Evolutionary conservation across 2,888 invertebrate genomes (phyloP).

Genomic region (Pycnomerus fuliginosus): DNA sequence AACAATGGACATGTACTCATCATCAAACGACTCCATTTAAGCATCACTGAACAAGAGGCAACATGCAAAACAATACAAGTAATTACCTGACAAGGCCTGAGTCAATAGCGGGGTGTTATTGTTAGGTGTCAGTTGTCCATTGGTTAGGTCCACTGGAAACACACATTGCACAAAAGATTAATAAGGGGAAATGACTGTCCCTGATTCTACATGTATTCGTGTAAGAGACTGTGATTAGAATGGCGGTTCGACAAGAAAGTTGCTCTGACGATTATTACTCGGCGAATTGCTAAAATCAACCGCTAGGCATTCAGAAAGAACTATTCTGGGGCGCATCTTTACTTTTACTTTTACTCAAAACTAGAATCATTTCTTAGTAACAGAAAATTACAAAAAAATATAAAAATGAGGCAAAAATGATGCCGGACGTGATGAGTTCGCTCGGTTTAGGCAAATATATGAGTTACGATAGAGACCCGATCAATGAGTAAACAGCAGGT

Average conservation of each 20-base stretch:
- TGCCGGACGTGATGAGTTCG: no score
- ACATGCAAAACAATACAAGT: conserved; percentile 40
- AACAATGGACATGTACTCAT: conserved; percentile 17
- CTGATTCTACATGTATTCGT: conserved; percentile 32
- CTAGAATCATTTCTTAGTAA: no score
- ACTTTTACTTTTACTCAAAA: no score
- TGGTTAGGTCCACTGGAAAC: conserved; percentile 86
- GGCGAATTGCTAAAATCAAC: no score
- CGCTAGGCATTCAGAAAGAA: no score
- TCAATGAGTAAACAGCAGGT: no score
- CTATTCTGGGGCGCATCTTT: no score
- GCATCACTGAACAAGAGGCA: conserved; percentile 15
- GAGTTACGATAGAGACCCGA: no score
- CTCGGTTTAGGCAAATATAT: no score
- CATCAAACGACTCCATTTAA: conserved; percentile 24
- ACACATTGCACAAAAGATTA: conserved; percentile 49
- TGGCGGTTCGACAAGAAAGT: conserved; percentile 20
- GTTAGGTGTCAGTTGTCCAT: conserved; percentile 94
- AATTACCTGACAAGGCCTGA: conserved; percentile 92
- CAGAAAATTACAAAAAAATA: no score
- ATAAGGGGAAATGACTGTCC: conserved; percentile 34
- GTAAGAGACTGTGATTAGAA: conserved; percentile 30
- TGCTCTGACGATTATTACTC: conserved; percentile 2
- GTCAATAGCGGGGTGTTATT: conserved; percentile 94
- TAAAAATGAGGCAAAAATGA: no score